Percentiles rank a stretch among this genome's conserved stretches.
Conservation (phyloP, 2,888 invertebrate genomes). For the Dendrolimus houi region DNA sequence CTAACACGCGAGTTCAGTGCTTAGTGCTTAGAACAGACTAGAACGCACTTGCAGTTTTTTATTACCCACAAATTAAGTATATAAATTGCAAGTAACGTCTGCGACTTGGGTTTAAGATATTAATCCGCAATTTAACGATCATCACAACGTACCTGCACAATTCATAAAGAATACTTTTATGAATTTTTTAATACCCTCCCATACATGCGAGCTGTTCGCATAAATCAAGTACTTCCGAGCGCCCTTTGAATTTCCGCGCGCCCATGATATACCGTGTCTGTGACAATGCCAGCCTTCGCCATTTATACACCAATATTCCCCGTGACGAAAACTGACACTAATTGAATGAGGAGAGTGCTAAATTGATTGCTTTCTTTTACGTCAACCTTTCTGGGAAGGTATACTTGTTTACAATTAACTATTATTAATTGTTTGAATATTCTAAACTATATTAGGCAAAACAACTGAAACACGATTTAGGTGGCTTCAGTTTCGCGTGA, state of each 20-base stretch:
- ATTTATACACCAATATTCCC: conserved; percentile 58
- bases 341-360: conserved; percentile 34
- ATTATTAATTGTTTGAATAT: background rate
- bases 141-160: conserved; percentile 15
- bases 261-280: conserved; percentile 59
- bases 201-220: conserved; percentile 53
- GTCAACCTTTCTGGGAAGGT: background rate
- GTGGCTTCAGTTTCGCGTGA: too few species aligned
- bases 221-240: conserved; percentile 68
- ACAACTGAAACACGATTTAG: too few species aligned
- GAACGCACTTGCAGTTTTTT: too few species aligned
- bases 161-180: conserved; percentile 65
- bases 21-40: too few species aligned
- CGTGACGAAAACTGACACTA: conserved; percentile 49
- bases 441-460: too few species aligned
- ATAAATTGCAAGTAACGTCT: too few species aligned
- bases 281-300: conserved; percentile 59
- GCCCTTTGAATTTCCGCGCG: conserved; percentile 63
- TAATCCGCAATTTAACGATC: conserved; percentile 23
- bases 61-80: too few species aligned
- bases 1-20: too few species aligned
- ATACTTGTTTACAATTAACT: background rate
- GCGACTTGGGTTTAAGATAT: conserved; percentile 12
- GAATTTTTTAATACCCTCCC: conserved; percentile 62
- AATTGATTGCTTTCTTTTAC: conserved; percentile 3